phyloP scores from a whole-genome alignment of 2,888 invertebrate species.

The Hydrotaea diabolus region DNA sequence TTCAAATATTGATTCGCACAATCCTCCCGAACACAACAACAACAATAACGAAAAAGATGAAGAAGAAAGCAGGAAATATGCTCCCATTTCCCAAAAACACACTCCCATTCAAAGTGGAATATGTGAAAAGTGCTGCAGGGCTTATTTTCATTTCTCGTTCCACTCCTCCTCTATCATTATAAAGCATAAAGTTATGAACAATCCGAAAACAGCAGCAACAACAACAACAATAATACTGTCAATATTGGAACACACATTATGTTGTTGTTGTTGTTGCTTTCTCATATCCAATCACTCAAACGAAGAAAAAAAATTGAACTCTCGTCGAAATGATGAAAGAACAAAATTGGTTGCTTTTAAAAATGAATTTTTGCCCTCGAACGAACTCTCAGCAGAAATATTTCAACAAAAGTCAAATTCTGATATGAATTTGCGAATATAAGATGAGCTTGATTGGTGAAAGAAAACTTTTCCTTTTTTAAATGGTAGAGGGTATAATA shows the following conservation, averaged over 20 bases:
- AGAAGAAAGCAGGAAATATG: background rate
- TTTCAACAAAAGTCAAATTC: background rate
- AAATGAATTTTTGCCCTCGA: background rate
- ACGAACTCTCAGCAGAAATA: background rate
- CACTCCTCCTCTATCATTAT: background rate
- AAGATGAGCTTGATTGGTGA: background rate
- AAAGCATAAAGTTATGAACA: background rate
- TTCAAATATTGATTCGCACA: background rate
- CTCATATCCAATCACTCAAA: background rate
- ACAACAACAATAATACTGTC: constrained; percentile 1
- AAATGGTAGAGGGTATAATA: too few species aligned
- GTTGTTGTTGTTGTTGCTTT: constrained; percentile 5
- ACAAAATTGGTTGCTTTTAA: background rate
- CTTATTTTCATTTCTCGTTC: background rate
- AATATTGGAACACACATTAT: constrained; percentile 2
- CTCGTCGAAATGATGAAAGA: background rate
- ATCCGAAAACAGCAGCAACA: background rate
- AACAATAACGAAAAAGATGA: background rate
- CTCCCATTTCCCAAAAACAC: background rate
- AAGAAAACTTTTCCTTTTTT: constrained; percentile 1
- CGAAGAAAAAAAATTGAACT: background rate
- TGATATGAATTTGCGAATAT: constrained; percentile 10
- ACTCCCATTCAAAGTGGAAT: background rate
- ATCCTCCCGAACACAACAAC: background rate
- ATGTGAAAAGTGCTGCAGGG: background rate